Evolutionary conservation across 2,888 invertebrate genomes (phyloP).

Genomic region (Apodemia zela): DNA sequence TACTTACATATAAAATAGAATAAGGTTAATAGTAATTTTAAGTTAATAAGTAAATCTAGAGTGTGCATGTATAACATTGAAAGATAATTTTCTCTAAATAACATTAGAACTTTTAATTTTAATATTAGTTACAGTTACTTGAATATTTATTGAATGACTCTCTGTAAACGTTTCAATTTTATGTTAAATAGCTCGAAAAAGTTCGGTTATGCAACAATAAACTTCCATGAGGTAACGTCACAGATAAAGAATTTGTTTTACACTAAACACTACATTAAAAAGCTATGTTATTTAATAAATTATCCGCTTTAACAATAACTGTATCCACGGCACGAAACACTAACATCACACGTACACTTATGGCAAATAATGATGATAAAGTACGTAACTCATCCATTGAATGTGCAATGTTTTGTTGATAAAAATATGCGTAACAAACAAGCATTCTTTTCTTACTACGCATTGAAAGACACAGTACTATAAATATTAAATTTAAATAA

Average conservation of each 20-base stretch:
- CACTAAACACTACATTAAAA: background rate
- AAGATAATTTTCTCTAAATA: too few relatives aligned
- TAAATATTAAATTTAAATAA: background rate
- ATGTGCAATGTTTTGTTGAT: slow-evolving; percentile 54
- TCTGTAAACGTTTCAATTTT: too few relatives aligned
- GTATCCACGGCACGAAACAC: background rate
- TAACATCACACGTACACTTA: background rate
- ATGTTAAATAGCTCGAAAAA: too few relatives aligned
- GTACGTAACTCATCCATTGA: slow-evolving; percentile 43
- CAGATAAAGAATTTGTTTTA: background rate
- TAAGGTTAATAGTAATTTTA: too few relatives aligned
- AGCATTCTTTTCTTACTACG: slow-evolving; percentile 45
- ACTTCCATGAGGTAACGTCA: background rate
- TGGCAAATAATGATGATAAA: slow-evolving; percentile 30
- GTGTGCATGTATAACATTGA: too few relatives aligned
- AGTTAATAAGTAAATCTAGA: too few relatives aligned
- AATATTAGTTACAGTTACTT: too few relatives aligned
- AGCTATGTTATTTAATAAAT: background rate
- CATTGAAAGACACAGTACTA: slow-evolving; percentile 17
- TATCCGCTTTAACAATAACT: background rate
- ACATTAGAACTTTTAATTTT: too few relatives aligned
- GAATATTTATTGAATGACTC: too few relatives aligned
- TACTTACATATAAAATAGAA: too few relatives aligned
- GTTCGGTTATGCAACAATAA: background rate
- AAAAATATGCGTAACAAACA: slow-evolving; percentile 54